A percentile compares a stretch with the other conserved stretches of the same genome.
These are phyloP conservation scores for Lerema accius DNA, from an alignment of 1,140 invertebrate genomes.

Conservation along the genomic window DNA sequence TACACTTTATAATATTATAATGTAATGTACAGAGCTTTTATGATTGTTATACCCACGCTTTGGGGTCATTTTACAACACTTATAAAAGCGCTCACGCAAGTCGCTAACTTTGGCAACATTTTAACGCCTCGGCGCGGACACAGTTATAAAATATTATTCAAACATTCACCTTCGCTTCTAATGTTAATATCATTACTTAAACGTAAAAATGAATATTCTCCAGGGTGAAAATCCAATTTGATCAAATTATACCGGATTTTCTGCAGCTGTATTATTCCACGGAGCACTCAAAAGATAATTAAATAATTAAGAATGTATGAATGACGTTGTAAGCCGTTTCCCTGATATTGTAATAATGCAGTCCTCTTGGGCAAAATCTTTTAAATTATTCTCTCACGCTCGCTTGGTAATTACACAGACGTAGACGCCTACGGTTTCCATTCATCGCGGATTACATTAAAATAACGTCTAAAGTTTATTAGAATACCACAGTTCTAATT, in stretches of 20 bases:
- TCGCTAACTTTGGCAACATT: slow-evolving; percentile 1
- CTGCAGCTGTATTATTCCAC: slow-evolving; percentile 65
- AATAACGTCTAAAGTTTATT: slow-evolving; percentile 36
- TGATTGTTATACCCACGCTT: neutral
- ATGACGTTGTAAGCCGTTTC: slow-evolving; percentile 76
- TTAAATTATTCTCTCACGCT: slow-evolving; percentile 79
- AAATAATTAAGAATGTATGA: slow-evolving; percentile 82
- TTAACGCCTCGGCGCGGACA: neutral
- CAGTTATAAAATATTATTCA: neutral
- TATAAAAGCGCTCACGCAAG: slow-evolving; percentile 70
- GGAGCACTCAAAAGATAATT: slow-evolving; percentile 77
- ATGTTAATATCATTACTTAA: slow-evolving; percentile 59
- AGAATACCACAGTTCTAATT: slow-evolving; percentile 30
- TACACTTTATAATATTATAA: neutral
- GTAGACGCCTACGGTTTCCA: slow-evolving; percentile 56
- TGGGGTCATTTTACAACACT: neutral
- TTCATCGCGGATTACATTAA: slow-evolving; percentile 54
- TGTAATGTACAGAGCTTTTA: neutral
- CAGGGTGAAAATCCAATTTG: slow-evolving; percentile 67
- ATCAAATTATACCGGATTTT: slow-evolving; percentile 74
- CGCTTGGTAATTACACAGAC: slow-evolving; percentile 69
- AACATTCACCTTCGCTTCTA: slow-evolving; percentile 3
- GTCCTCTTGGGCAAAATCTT: slow-evolving; percentile 77
- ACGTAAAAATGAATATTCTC: slow-evolving; percentile 58
- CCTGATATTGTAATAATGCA: slow-evolving; percentile 79